phyloP scores from a whole-genome alignment of 1,140 invertebrate genomes.

The Himalopsyche phryganea region DNA sequence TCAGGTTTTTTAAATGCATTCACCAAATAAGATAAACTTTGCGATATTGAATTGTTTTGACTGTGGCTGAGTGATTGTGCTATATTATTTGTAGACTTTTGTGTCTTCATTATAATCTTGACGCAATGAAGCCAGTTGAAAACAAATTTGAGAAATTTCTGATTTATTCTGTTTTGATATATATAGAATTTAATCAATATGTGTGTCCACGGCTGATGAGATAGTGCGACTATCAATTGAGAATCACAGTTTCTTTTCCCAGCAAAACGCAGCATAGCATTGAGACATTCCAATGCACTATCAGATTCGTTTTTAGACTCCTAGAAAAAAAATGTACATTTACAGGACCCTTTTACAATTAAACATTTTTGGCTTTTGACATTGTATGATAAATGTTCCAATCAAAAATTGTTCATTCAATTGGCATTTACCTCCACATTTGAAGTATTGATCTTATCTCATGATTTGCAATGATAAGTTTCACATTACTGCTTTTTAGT shows the following conservation, averaged over 20 bases:
- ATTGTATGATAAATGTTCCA: background rate
- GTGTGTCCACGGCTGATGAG: conserved; percentile 28
- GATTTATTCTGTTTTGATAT: conserved; percentile 22
- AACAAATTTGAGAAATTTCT: conserved; percentile 26
- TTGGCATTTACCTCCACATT: background rate
- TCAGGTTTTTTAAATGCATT: conserved; percentile 16
- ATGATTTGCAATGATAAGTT: too few species aligned
- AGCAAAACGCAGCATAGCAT: conserved; percentile 21
- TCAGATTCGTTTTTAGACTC: conserved; percentile 22
- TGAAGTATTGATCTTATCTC: background rate
- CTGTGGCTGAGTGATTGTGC: conserved; percentile 2
- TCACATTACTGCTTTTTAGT: too few species aligned
- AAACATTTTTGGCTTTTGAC: background rate
- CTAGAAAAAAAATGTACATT: conserved; percentile 13
- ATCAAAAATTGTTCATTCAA: background rate
- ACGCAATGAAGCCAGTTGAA: conserved; percentile 25
- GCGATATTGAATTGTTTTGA: conserved; percentile 9
- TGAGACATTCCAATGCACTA: conserved; percentile 25
- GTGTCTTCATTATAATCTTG: conserved; percentile 14
- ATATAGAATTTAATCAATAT: conserved; percentile 26
- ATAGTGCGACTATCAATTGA: conserved; percentile 6
- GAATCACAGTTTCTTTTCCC: background rate
- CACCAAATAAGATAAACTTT: conserved; percentile 6
- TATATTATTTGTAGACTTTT: conserved; percentile 5
- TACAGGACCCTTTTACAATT: background rate